These are phyloP conservation scores for Coryphaenoides rupestris DNA, from an alignment of 2,113 vertebrate genomes.

Conservation along the genomic window DNA sequence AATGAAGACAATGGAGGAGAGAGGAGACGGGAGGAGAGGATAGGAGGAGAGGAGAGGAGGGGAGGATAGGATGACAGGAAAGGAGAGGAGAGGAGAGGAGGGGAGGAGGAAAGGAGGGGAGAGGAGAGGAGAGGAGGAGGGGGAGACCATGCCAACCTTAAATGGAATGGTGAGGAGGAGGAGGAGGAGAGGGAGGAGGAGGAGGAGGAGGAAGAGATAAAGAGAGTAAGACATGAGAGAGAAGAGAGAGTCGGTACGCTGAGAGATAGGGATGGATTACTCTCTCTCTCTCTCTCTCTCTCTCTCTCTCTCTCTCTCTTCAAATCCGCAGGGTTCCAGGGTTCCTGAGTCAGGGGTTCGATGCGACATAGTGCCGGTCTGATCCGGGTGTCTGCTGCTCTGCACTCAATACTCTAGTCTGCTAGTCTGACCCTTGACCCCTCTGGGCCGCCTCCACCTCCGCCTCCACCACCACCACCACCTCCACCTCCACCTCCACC, in stretches of 20 bases:
- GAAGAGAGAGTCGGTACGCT: neutral
- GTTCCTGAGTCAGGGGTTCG: too few species aligned
- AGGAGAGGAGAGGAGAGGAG: neutral
- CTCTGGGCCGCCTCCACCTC: too few species aligned
- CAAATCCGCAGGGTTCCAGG: too few species aligned
- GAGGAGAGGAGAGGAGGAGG: neutral
- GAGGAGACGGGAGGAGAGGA: neutral
- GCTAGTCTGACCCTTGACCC: too few species aligned
- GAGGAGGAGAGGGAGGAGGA: neutral
- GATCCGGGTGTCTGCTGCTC: too few species aligned
- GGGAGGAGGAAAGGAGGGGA: constrained; percentile 13
- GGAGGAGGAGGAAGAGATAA: neutral
- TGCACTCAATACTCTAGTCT: too few species aligned
- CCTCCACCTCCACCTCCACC: too few species aligned
- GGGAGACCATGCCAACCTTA: neutral
- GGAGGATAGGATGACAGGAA: too few species aligned
- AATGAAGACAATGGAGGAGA: constrained; percentile 16
- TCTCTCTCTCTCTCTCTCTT: neutral
- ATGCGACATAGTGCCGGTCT: too few species aligned
- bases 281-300: neutral
- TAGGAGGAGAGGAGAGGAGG: neutral
- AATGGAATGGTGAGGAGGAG: neutral
- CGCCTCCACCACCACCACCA: too few species aligned
- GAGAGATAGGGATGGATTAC: neutral
- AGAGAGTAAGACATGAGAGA: neutral